Base-by-base conservation (phyloP, 64 coral and sea anemone genomes). In the Montipora sp. region DNA sequence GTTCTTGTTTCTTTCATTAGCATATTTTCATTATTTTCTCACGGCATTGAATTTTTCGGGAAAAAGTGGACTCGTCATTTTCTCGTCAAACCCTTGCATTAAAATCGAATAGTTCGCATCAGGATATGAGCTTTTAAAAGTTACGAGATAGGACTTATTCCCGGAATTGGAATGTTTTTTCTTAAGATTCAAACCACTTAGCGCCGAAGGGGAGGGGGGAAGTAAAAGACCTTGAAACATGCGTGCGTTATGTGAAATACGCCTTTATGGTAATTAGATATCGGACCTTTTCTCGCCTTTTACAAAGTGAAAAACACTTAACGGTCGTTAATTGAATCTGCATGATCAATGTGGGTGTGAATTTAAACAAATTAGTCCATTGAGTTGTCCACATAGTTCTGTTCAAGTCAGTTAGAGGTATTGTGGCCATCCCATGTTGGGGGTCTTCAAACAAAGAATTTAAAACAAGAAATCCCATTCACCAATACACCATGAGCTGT, bases 291-390 rank as follows among this genome's bases (percentile, higher is more conserved):
- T 49, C 46, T 47, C 47, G 75, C 47, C 36, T 76, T 47, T 14
- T 49, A 8, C 11, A 13, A 78, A 78, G 18, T 3, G 8, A 46
- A 48, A 75, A 78, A 48, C 75, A 78, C 75, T 78, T 78, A 47
- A 48, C 75, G 13, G 75, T 8, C 12, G 13, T 78, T 18, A 78
- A 48, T 78, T 49, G 19, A 78, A 21, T 16, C 2, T 78, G 49
- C 45, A 14, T 6, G 75, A 49, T 7, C 13, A 48, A 8, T 49
- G 75, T 19, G 6, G 3, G 7, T 78, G 14, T 2, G 13, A 7
- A 78, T 1, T 45, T 78, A 78, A 78, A 78, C 45, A 78, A 78
- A 78, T 78, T 49, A 36, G 8, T 49, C 75, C 48, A 19, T 78
- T 78, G 47, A 78, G 49, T 78, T 49, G 75, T 46, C 48, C 13